Percentiles rank a stretch among this genome's conserved stretches.
phyloP scores from a whole-genome alignment of 2,888 invertebrate genomes.

The Steinernema hermaphroditum region DNA sequence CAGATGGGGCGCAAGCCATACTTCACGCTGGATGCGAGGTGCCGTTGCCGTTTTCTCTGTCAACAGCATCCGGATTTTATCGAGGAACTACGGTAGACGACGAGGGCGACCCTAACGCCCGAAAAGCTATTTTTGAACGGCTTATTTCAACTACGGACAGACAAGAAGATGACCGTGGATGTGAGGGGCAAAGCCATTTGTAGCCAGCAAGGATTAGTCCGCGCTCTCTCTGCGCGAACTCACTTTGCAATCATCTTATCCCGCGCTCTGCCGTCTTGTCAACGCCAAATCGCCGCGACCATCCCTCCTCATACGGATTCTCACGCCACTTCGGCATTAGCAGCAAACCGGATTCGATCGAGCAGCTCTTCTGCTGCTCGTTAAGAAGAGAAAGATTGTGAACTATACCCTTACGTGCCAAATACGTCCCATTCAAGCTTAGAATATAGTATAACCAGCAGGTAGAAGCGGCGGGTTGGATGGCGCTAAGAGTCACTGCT shows the following conservation, averaged over 20 bases:
- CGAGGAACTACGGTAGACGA: background rate
- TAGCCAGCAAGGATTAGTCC: background rate
- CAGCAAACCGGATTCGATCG: background rate
- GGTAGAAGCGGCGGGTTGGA: no score
- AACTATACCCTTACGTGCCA: no score
- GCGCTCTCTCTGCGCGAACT: background rate
- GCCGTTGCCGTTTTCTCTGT: background rate
- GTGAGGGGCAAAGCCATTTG: background rate
- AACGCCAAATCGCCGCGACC: background rate
- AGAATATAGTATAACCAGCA: no score
- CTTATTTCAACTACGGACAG: background rate
- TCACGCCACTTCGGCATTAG: conserved; percentile 1
- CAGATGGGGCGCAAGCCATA: background rate
- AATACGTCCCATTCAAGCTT: no score
- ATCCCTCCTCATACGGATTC: background rate
- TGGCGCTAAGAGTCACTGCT: background rate
- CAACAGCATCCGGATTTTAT: background rate
- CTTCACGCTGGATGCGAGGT: background rate
- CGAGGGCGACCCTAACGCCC: background rate
- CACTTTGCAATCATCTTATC: background rate
- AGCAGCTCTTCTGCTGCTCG: no score
- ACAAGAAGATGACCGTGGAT: background rate
- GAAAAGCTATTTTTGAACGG: background rate
- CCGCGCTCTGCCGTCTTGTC: background rate
- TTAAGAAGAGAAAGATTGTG: no score